These are phyloP conservation scores for Meles meles DNA, from an alignment of 2,113 vertebrate species.

Conservation along the genomic window DNA sequence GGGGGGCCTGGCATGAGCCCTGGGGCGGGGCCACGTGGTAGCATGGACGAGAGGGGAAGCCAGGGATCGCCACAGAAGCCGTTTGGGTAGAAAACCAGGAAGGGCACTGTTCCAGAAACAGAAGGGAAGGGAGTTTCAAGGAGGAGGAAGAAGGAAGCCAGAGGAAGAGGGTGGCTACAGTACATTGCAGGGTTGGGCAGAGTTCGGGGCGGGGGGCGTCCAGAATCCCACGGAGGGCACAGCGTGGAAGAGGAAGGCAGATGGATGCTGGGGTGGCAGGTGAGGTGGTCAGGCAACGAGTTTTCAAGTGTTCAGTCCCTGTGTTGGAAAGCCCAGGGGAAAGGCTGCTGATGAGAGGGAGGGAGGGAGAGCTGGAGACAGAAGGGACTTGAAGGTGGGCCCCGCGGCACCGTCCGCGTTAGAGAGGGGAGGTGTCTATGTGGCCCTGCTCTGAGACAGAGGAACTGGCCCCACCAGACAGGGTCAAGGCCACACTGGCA, in stretches of 20 bases:
- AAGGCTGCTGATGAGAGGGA: background rate
- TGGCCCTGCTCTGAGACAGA: background rate
- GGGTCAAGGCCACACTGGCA: background rate
- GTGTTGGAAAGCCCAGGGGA: background rate
- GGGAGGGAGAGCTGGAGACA: background rate
- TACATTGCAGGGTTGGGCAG: background rate
- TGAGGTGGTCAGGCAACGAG: too few relatives aligned
- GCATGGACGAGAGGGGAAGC: background rate
- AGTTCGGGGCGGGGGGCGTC: too few relatives aligned
- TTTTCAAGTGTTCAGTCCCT: background rate
- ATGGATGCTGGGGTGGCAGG: background rate
- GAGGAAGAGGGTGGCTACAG: background rate
- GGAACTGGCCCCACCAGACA: background rate
- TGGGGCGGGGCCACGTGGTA: rapidly evolving
- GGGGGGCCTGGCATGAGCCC: background rate
- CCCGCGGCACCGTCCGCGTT: rapidly evolving
- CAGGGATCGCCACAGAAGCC: too few relatives aligned
- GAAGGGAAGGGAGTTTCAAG: background rate
- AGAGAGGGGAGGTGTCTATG: too few relatives aligned
- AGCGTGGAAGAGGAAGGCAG: rapidly evolving
- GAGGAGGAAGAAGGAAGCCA: background rate
- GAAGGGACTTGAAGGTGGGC: rapidly evolving
- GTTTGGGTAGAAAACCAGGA: background rate
- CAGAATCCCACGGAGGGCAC: background rate
- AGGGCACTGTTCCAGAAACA: background rate